Evolutionary conservation across 1,140 invertebrate species (phyloP).

Genomic region (Matsumurasca onukii): DNA sequence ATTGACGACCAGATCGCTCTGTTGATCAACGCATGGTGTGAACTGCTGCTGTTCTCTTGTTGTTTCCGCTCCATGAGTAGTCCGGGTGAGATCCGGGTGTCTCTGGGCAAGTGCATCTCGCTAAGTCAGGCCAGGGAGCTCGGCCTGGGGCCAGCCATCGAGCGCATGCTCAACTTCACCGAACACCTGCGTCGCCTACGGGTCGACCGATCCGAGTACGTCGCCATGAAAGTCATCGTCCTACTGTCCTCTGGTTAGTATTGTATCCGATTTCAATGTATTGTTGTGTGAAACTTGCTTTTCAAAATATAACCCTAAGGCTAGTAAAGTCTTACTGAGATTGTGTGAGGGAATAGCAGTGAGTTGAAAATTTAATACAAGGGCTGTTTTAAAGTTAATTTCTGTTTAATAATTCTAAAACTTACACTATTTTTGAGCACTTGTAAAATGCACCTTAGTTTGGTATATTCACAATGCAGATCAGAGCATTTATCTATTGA

Average conservation of each 20-base stretch:
- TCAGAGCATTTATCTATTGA: no score
- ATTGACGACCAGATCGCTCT: constrained; percentile 96
- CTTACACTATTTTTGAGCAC: no score
- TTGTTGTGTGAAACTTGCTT: neutral
- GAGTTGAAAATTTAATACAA: no score
- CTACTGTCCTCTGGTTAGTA: constrained; percentile 84
- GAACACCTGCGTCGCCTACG: constrained; percentile 85
- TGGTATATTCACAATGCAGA: no score
- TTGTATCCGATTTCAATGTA: neutral
- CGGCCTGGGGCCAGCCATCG: constrained; percentile 78
- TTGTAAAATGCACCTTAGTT: no score
- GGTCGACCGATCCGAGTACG: constrained; percentile 96
- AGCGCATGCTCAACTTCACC: constrained; percentile 91
- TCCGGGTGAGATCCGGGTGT: constrained; percentile 83
- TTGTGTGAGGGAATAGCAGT: neutral
- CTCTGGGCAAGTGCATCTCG: constrained; percentile 73
- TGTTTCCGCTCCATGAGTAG: constrained; percentile 86
- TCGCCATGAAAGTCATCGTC: constrained; percentile 94
- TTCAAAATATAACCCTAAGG: no score
- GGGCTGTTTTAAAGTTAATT: no score
- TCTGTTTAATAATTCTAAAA: no score
- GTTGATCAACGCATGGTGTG: constrained; percentile 97
- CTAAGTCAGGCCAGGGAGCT: constrained; percentile 70
- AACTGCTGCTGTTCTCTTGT: constrained; percentile 89
- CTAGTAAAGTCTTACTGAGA: no score